Percentiles rank a stretch among this genome's conserved stretches.
Evolutionary conservation across 2,888 invertebrate genomes (phyloP).

Genomic region (Thysanoteuthis rhombus): DNA sequence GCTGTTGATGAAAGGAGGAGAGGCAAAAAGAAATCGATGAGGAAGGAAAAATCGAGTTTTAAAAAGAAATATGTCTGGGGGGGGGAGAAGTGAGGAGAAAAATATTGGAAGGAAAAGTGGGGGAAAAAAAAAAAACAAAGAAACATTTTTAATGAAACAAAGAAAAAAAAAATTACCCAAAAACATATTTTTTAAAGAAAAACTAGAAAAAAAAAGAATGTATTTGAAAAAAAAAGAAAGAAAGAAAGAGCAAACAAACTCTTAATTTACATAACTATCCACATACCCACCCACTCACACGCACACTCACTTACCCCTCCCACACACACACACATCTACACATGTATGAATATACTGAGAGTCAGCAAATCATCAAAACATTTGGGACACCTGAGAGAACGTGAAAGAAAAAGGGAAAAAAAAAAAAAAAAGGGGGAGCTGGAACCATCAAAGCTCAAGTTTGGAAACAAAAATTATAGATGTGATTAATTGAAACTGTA

Average conservation of each 20-base stretch:
- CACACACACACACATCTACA: neutral
- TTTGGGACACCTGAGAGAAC: neutral
- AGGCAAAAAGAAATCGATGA: neutral
- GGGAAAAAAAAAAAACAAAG: neutral
- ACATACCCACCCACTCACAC: neutral
- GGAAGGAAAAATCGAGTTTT: neutral
- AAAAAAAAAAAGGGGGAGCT: neutral
- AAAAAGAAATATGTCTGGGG: neutral
- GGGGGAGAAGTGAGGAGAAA: neutral
- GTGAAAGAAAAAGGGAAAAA: neutral
- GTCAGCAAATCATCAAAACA: neutral
- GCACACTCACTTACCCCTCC: neutral
- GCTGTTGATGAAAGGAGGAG: constrained; percentile 29
- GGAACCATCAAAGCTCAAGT: neutral
- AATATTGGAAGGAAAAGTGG: neutral
- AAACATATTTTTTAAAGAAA: constrained; percentile 12
- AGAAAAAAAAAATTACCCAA: neutral
- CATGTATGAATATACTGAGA: neutral
- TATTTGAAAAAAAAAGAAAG: neutral
- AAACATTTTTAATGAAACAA: neutral
- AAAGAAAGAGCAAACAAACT: neutral
- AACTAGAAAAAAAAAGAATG: neutral
- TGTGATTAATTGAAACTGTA: neutral
- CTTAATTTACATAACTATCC: neutral
- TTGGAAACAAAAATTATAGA: neutral